A percentile compares a stretch with the other conserved stretches of the same genome.
Conservation (phyloP, 2,888 invertebrate species). For the Agonum fuliginosum region DNA sequence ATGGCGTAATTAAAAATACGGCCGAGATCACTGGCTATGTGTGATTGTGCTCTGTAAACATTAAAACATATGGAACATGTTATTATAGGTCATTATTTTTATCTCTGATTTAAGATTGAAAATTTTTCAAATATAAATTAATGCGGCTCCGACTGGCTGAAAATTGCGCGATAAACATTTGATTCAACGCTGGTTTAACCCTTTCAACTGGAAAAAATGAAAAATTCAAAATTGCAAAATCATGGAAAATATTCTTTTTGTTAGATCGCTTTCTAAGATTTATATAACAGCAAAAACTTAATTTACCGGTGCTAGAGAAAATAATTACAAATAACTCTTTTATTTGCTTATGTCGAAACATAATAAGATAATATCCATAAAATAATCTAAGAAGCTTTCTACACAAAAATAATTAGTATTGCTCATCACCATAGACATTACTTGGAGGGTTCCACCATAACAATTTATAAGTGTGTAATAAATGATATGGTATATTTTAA, state of each 20-base stretch:
- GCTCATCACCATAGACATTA: too few relatives aligned
- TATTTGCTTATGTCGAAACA: background rate
- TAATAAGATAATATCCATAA: background rate
- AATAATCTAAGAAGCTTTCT: too few relatives aligned
- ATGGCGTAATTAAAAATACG: conserved; percentile 53
- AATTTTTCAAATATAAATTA: conserved; percentile 42
- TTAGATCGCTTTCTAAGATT: conserved; percentile 23
- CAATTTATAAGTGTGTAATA: too few relatives aligned
- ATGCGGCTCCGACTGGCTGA: background rate
- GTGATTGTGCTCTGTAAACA: conserved; percentile 47
- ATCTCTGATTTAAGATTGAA: conserved; percentile 18
- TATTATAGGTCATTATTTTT: conserved; percentile 53
- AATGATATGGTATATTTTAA: too few relatives aligned
- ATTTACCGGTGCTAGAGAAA: conserved; percentile 9
- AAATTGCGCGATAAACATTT: background rate
- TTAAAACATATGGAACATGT: conserved; percentile 50
- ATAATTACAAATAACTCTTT: background rate
- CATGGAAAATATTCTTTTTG: conserved; percentile 5
- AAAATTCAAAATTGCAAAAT: conserved; percentile 33
- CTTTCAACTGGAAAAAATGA: background rate
- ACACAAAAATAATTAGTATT: too few relatives aligned
- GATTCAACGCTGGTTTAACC: background rate
- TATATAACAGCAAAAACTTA: conserved; percentile 14
- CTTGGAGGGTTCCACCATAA: too few relatives aligned
- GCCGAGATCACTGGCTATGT: conserved; percentile 44